A percentile compares a stretch with the other conserved stretches of the same genome.
Evolutionary conservation across 2,113 vertebrate genomes (phyloP).

Genomic region (Psittacus erithacus): DNA sequence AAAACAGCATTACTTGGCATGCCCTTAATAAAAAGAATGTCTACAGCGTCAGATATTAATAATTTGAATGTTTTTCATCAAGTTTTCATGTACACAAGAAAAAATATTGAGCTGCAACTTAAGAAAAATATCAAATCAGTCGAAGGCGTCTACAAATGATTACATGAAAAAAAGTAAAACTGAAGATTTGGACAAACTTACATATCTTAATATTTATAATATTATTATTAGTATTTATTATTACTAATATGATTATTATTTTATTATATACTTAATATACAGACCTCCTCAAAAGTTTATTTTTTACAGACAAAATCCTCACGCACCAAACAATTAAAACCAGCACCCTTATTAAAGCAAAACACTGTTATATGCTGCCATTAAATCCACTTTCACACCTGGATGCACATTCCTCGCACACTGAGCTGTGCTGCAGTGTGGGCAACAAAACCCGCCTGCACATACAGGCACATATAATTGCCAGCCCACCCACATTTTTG

Average conservation of each 20-base stretch:
- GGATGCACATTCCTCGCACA: not conserved
- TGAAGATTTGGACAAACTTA: not conserved
- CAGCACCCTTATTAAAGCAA: not conserved
- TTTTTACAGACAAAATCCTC: not conserved
- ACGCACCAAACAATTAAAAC: not conserved
- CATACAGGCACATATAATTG: not conserved
- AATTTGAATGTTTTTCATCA: not conserved
- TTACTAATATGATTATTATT: no score
- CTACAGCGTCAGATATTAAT: not conserved
- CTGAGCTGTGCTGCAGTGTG: not conserved
- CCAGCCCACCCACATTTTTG: slow-evolving; percentile 15
- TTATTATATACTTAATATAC: not conserved
- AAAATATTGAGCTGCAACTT: not conserved
- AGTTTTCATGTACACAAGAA: not conserved
- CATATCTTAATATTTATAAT: no score
- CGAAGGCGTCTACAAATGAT: not conserved
- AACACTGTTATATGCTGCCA: not conserved
- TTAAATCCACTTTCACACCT: not conserved
- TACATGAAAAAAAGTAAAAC: not conserved
- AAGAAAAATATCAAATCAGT: not conserved
- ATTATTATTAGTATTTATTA: no score
- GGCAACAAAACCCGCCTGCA: not conserved
- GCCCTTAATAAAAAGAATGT: not conserved
- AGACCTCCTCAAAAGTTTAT: not conserved
- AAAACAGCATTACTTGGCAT: not conserved